phyloP scores from a whole-genome alignment of 2,888 invertebrate species.

The Eupithecia tripunctaria region DNA sequence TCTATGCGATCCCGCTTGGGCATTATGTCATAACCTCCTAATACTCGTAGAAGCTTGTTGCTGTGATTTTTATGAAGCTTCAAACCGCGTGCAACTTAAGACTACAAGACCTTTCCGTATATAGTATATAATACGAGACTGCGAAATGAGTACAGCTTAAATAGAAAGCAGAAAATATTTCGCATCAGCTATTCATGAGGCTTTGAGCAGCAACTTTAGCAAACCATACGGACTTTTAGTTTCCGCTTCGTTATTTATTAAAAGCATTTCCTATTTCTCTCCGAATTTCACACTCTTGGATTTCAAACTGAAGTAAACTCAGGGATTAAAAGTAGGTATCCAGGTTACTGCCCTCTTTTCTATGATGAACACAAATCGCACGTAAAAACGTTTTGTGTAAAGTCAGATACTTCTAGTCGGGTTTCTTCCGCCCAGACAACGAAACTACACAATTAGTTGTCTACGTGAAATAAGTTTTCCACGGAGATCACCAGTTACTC shows the following conservation, averaged over 20 bases:
- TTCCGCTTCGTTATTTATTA: slow-evolving; percentile 25
- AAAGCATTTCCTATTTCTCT: slow-evolving; percentile 1
- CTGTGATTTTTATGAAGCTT: not conserved
- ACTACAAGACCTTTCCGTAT: slow-evolving; percentile 10
- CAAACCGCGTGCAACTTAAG: not conserved
- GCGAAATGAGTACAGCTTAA: slow-evolving; percentile 22
- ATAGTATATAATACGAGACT: slow-evolving; percentile 14
- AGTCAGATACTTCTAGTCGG: too few relatives aligned
- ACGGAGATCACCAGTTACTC: too few relatives aligned
- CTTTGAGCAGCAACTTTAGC: slow-evolving; percentile 26
- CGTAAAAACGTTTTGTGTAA: too few relatives aligned
- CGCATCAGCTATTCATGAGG: slow-evolving; percentile 33
- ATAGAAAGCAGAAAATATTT: slow-evolving; percentile 26
- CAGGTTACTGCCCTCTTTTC: too few relatives aligned
- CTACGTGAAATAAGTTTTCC: too few relatives aligned
- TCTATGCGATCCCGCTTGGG: not conserved
- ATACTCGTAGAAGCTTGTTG: too few relatives aligned
- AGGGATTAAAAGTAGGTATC: not conserved
- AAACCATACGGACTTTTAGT: slow-evolving; percentile 22
- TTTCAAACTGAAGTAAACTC: not conserved
- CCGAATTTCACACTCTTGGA: slow-evolving; percentile 3
- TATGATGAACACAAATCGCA: too few relatives aligned
- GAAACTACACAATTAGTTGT: too few relatives aligned
- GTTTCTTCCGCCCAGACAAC: too few relatives aligned
- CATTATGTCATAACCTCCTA: not conserved